Evolutionary conservation across 2,888 invertebrate genomes (phyloP).

Genomic region (Hemithea aestivaria): DNA sequence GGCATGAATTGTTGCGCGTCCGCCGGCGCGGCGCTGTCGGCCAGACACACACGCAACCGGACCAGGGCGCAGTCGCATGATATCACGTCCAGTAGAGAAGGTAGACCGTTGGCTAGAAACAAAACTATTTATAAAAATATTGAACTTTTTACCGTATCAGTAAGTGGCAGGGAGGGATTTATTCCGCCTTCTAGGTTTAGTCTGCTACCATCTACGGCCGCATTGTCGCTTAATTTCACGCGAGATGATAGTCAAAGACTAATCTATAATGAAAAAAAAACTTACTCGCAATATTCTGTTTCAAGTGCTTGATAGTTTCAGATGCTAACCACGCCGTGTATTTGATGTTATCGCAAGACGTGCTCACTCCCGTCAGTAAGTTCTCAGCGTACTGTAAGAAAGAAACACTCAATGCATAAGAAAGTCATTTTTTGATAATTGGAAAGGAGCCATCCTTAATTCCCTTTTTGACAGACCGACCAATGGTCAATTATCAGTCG

Average conservation of each 20-base stretch:
- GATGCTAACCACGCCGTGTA: conserved; percentile 72
- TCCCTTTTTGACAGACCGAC: no score
- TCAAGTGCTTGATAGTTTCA: conserved; percentile 68
- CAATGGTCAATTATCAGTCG: no score
- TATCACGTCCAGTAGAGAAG: conserved; percentile 85
- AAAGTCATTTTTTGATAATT: no score
- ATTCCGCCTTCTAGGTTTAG: no score
- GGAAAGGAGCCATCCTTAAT: no score
- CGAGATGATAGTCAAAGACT: no score
- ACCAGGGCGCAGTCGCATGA: conserved; percentile 87
- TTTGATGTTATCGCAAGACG: conserved; percentile 81
- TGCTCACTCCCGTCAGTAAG: conserved; percentile 84
- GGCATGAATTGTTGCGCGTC: conserved; percentile 82
- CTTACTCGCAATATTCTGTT: conserved; percentile 63
- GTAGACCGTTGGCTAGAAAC: conserved; percentile 67
- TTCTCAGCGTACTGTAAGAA: conserved; percentile 81
- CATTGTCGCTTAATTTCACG: no score
- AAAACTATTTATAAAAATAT: conserved; percentile 4
- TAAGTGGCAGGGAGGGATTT: no score
- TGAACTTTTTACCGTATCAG: no score
- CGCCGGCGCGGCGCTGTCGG: conserved; percentile 54
- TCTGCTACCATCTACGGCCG: no score
- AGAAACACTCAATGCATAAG: not conserved
- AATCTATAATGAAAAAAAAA: no score
- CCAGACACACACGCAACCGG: conserved; percentile 83